Evolutionary conservation across 1,140 invertebrate species (phyloP), one percentile per base, ranked within the genome.

Genomic region (Fopius arisanus): DNA sequence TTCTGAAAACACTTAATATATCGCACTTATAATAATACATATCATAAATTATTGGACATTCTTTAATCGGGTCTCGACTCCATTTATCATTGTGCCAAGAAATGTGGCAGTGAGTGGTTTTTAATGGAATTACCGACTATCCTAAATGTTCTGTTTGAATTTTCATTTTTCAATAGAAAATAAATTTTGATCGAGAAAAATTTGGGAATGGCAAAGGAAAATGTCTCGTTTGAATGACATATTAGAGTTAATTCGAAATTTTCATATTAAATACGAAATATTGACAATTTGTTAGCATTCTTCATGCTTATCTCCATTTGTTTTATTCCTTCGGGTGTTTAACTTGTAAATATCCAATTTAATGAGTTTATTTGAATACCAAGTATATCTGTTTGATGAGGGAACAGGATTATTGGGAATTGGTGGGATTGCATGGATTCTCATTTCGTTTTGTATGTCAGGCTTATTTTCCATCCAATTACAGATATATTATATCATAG

Each of bases 401-500:
- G 29, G 29, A 5, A 31, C 3, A 33, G n/a, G n/a, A n/a, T 3
- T n/a, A 19, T 33, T 65, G 6, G 29, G 16, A 1, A 31, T 26
- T 62, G 19, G n/a, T 12, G 29, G 16, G 3, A 1, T 65, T 7
- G 14, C 28, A 37, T 43, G 37, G 5, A 63, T 67, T 48, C 62
- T 70, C 40, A 73, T 54, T 54, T 66, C 51, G 40, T 54, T 59
- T 66, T 72, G 70, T 67, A 74, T 68, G 29, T 69, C 67, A 81
- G 77, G 75, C 76, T 79, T 75, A 63, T 75, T 31, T 78, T 82
- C 79, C 83, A 85, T 84, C 79, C 83, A 85, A 83, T 84, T 84
- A 86, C 83, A 84, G 81, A 84, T 84, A 85, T 84, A 83, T 84
- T 83, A 84, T 83, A 82, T 82, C 82, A 84, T 86, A 84, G 84